These are phyloP conservation scores for Holothuria leucospilota DNA, from an alignment of 53 echinoderm and acorn worm species.

Conservation along the genomic window DNA sequence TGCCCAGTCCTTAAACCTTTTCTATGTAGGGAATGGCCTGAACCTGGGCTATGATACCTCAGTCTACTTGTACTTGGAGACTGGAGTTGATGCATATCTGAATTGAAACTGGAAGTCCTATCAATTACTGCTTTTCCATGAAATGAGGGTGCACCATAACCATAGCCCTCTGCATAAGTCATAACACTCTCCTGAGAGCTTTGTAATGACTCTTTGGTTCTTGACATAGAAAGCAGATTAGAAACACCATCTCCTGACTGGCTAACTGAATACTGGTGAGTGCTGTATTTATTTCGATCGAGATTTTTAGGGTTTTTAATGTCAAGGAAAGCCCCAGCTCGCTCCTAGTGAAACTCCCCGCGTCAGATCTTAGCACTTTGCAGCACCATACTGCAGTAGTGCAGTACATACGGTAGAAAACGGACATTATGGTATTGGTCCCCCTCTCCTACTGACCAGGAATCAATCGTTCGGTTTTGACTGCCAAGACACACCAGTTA, in stretches of 20 bases:
- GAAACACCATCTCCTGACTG: neutral
- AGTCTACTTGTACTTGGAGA: slow-evolving; percentile 19
- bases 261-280: neutral
- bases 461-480: slow-evolving; percentile 30
- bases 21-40: slow-evolving; percentile 11
- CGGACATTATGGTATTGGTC: no score
- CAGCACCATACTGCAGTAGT: no score
- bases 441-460: no score
- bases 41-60: slow-evolving; percentile 1
- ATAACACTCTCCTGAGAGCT: slow-evolving; percentile 47
- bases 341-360: no score
- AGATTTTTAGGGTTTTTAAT: no score
- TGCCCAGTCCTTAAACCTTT: neutral
- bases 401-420: no score
- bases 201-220: slow-evolving; percentile 28
- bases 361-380: no score
- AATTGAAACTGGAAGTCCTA: slow-evolving; percentile 38
- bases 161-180: slow-evolving; percentile 49
- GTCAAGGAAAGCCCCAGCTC: no score
- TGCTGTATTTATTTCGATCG: slow-evolving; percentile 3
- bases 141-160: slow-evolving; percentile 26
- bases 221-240: slow-evolving; percentile 4
- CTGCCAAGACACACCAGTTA: no score
- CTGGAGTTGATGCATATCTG: slow-evolving; percentile 26
- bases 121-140: neutral